Evolutionary conservation across 2,888 invertebrate genomes (phyloP), one percentile per base, ranked within the genome.

Genomic region (Ormyrus thymus): DNA sequence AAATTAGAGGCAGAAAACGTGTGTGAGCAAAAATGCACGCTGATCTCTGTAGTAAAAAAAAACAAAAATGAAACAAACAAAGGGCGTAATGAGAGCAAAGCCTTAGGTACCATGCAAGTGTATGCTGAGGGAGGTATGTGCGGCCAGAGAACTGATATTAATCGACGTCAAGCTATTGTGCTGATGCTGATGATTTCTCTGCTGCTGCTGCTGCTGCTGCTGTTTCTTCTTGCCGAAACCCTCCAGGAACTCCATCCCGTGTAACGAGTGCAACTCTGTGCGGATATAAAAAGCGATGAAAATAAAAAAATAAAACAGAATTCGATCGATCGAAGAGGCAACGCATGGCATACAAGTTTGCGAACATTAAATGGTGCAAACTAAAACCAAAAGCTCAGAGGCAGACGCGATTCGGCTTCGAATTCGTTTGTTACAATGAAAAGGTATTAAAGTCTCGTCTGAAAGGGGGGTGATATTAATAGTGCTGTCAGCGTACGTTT

Each of bases 181-280:
- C 61, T 84, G 84, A 81, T 86, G 85, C 59, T 85, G 83, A 46
- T 84, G 83, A 58, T 83, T 84, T 58, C 78, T 81, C 58, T 83
- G 84, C 79, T 86, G 85, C 62, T 84, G 85, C 71, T 86, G 85
- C 68, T 85, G 84, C 51, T 85, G 82, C 53, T 84, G 85, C 45
- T 82, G 84, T 84, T 89, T 90, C 85, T 88, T 90, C 86, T 90
- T 90, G 50, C 89, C 89, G 79, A 90, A 89, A 68, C 89, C 89
- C 82, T 90, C 90, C 85, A 90, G 86, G 85, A 90, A 90, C 87
- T 90, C 90, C 90, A 90, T 90, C 82, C 89, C 89, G 89, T 90
- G 90, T 81, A 87, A 86, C 81, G 89, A 85, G 83, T 89, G 86
- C 84, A 88, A 83, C 82, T 89, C 90, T 90, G 84, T 73, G 61